Percentiles rank a stretch among this genome's conserved stretches.
Conservation (phyloP, 2,888 invertebrate genomes). For the Eupsilia transversa region DNA sequence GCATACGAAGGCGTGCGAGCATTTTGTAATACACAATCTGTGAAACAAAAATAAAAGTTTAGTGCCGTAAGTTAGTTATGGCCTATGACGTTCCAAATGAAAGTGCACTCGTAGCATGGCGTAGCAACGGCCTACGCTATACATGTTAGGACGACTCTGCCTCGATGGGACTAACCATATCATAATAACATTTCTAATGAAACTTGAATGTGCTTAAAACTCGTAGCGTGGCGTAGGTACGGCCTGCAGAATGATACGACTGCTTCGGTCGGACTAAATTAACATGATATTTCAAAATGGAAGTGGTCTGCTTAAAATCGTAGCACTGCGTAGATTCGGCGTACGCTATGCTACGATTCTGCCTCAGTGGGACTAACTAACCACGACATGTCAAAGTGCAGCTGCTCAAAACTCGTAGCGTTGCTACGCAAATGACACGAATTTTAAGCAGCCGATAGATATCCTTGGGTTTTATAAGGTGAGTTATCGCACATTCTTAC, state of each 20-base stretch:
- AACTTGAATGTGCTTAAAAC: no score
- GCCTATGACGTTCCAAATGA: neutral
- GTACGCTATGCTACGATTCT: neutral
- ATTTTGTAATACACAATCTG: conserved; percentile 80
- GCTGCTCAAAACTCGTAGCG: neutral
- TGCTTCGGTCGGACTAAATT: neutral
- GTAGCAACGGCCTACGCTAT: no score
- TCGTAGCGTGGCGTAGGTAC: no score
- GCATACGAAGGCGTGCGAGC: conserved; percentile 93
- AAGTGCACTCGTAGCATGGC: neutral
- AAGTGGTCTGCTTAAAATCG: neutral
- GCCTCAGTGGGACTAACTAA: neutral
- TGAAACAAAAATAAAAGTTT: conserved; percentile 4
- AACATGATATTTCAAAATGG: neutral
- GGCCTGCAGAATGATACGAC: neutral
- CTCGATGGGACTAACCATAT: no score
- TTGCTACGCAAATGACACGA: neutral
- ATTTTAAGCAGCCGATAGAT: neutral
- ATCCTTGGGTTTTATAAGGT: neutral
- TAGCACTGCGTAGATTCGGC: neutral
- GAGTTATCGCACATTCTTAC: neutral
- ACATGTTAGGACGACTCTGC: no score
- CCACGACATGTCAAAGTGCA: neutral
- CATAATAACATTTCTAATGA: no score
- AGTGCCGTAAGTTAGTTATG: neutral